Evolutionary conservation across 2,888 invertebrate species (phyloP).

Genomic region (Pogonocherus hispidulus): DNA sequence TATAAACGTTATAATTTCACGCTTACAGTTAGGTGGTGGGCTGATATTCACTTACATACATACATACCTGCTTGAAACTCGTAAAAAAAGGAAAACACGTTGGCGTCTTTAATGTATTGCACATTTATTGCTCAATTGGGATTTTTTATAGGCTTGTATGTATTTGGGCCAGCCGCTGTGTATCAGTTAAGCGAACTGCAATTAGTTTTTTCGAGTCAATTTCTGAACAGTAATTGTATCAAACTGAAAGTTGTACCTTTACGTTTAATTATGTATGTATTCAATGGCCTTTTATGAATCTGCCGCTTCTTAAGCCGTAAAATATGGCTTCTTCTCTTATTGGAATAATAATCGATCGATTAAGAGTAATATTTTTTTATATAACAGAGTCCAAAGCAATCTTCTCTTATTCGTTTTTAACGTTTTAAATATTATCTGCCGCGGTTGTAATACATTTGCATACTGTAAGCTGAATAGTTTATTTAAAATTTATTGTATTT

Average conservation of each 20-base stretch:
- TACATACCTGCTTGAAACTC: conserved; percentile 35
- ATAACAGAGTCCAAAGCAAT: too few species aligned
- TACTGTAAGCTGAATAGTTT: too few species aligned
- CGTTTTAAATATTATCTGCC: too few species aligned
- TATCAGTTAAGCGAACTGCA: neutral
- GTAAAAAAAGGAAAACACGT: conserved; percentile 36
- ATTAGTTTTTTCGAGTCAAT: neutral
- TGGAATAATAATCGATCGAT: neutral
- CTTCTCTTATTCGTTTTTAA: too few species aligned
- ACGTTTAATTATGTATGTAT: neutral
- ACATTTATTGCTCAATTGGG: conserved; percentile 39
- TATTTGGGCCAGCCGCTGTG: conserved; percentile 30
- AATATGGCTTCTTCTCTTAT: too few species aligned
- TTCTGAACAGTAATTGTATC: conserved; percentile 14
- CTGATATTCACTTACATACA: conserved; percentile 37
- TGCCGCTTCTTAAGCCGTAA: too few species aligned
- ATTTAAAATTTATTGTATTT: too few species aligned
- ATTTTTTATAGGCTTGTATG: conserved; percentile 31
- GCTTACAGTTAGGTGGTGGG: conserved; percentile 39
- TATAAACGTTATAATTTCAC: conserved; percentile 39
- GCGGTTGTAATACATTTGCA: too few species aligned
- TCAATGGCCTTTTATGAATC: neutral
- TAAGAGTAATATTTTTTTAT: neutral
- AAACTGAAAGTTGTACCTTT: conserved; percentile 13
- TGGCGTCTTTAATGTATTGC: conserved; percentile 48